phyloP scores from a whole-genome alignment of 2,113 vertebrate species.

The Sturnira hondurensis region DNA sequence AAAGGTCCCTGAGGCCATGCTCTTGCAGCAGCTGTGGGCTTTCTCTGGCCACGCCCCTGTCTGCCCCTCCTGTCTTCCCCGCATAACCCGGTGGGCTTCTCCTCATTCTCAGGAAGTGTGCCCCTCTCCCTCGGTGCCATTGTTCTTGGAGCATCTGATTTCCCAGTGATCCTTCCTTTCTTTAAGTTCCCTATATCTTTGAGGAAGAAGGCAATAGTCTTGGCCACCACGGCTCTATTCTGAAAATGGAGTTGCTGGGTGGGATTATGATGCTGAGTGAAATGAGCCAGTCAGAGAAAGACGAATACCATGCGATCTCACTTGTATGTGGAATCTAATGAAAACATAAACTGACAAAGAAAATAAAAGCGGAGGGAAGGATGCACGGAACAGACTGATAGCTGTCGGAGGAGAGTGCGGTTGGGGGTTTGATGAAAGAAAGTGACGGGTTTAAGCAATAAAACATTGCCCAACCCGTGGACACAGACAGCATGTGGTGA shows the following conservation, averaged over 20 bases:
- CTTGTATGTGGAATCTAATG: no score
- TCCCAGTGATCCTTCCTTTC: not conserved
- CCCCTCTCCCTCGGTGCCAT: not conserved
- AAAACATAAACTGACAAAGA: no score
- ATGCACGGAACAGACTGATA: no score
- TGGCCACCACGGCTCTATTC: not conserved
- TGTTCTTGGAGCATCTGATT: not conserved
- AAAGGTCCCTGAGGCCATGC: not conserved
- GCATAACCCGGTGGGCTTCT: not conserved
- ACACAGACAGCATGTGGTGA: no score
- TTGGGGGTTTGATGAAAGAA: no score
- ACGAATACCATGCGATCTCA: no score
- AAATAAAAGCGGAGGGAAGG: no score
- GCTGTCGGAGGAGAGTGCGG: no score
- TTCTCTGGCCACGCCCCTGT: not conserved
- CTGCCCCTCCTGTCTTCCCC: accelerated
- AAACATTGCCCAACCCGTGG: no score
- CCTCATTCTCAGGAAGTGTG: not conserved
- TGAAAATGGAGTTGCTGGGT: not conserved
- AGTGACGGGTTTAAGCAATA: no score
- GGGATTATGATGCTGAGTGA: no score
- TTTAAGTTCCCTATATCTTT: not conserved
- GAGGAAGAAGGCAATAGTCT: not conserved
- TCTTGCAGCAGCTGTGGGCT: not conserved
- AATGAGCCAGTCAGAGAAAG: no score